Evolutionary conservation across 1,140 invertebrate genomes (phyloP).

Genomic region (Fragariocoptes setiger): DNA sequence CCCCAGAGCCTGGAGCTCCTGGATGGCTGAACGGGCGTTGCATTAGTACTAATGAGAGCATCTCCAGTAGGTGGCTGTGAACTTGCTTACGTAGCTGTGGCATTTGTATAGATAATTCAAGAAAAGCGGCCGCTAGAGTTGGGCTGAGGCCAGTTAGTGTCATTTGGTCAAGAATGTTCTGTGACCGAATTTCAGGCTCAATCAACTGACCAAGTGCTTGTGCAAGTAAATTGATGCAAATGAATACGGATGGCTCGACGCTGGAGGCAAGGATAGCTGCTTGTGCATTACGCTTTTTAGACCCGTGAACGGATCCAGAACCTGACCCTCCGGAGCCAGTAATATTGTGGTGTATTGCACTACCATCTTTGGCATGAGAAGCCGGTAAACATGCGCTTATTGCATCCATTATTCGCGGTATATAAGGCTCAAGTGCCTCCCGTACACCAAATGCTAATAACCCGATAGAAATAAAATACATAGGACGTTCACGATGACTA

Average conservation of each 20-base stretch:
- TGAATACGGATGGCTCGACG: conserved; percentile 57
- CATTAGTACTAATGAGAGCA: conserved; percentile 56
- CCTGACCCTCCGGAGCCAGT: no score
- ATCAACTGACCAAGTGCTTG: conserved; percentile 44
- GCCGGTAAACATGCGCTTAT: conserved; percentile 45
- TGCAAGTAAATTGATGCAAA: conserved; percentile 68
- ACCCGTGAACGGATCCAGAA: no score
- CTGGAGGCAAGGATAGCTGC: conserved; percentile 22
- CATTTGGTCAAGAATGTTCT: conserved; percentile 58
- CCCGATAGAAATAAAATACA: conserved; percentile 61
- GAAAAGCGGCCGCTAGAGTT: conserved; percentile 54
- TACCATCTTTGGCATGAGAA: conserved; percentile 16
- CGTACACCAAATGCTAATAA: conserved; percentile 64
- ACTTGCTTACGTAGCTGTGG: conserved; percentile 59
- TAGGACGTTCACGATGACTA: conserved; percentile 44
- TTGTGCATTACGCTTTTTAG: no score
- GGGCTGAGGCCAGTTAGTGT: conserved; percentile 54
- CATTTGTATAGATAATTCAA: conserved; percentile 57
- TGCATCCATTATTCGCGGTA: conserved; percentile 53
- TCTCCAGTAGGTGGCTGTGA: conserved; percentile 57
- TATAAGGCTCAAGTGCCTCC: conserved; percentile 32
- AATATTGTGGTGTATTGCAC: not conserved
- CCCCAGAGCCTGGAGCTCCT: conserved; percentile 25
- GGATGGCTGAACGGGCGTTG: conserved; percentile 47
- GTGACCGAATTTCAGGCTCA: conserved; percentile 31